phyloP scores from a whole-genome alignment of 2,797 vertebrate genomes.

The Acrocephalus scirpaceus region DNA sequence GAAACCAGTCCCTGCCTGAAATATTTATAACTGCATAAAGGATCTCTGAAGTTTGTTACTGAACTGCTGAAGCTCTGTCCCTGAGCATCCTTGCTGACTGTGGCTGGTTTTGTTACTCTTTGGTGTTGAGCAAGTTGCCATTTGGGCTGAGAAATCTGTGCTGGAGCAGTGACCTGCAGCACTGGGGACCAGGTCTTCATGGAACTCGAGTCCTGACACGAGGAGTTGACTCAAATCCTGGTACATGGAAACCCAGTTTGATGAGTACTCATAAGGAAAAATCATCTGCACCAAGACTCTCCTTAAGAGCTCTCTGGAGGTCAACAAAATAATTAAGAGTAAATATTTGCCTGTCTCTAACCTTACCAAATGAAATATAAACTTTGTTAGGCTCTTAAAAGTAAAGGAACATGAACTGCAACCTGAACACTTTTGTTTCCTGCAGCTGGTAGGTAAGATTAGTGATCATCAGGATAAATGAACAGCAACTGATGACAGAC shows the following conservation, averaged over 20 bases:
- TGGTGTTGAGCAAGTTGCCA: background rate
- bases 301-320: background rate
- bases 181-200: background rate
- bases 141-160: background rate
- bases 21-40: background rate
- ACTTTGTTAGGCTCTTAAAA: background rate
- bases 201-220: background rate
- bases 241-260: background rate
- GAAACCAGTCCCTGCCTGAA: background rate
- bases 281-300: background rate
- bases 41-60: background rate
- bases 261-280: background rate
- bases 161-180: background rate
- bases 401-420: background rate
- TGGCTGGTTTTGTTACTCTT: accelerated
- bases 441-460: background rate
- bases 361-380: background rate
- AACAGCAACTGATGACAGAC: background rate
- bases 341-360: background rate
- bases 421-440: background rate
- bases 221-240: background rate
- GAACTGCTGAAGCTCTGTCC: background rate
- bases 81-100: background rate
- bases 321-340: background rate
- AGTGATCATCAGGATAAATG: background rate